phyloP scores from a whole-genome alignment of 2,888 invertebrate species.

The Eupithecia vulgata region DNA sequence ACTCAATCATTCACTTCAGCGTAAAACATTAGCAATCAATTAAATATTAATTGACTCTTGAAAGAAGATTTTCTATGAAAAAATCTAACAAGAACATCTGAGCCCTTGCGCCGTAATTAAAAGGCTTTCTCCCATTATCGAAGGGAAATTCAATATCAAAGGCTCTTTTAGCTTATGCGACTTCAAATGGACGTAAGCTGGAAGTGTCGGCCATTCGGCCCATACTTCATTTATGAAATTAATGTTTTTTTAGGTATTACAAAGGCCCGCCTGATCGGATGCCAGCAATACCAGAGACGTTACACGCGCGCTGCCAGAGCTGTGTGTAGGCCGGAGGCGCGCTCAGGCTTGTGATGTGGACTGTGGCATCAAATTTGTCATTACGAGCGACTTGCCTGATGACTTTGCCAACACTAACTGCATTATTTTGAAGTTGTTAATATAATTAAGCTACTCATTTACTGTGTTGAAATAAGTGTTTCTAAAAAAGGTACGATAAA shows the following conservation, averaged over 20 bases:
- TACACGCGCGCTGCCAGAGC: background rate
- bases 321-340: background rate
- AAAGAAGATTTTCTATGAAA: conserved; percentile 35
- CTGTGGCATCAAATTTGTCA: background rate
- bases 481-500: background rate
- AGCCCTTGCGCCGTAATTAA: conserved; percentile 49
- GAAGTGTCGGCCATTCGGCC: background rate
- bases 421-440: background rate
- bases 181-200: conserved; percentile 2
- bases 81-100: conserved; percentile 46
- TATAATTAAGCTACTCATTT: too few species aligned
- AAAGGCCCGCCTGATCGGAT: background rate
- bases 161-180: conserved; percentile 44
- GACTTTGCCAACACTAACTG: background rate
- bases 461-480: too few species aligned
- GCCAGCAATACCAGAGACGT: background rate
- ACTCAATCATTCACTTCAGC: conserved; percentile 28
- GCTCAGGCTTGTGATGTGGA: background rate
- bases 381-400: background rate
- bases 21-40: conserved; percentile 42
- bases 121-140: conserved; percentile 50
- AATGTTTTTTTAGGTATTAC: background rate
- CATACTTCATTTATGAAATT: too few species aligned
- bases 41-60: conserved; percentile 36
- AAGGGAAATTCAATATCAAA: conserved; percentile 58